These are phyloP conservation scores for Dermatemys mawii DNA, from an alignment of 2,113 vertebrate genomes.

Conservation along the genomic window DNA sequence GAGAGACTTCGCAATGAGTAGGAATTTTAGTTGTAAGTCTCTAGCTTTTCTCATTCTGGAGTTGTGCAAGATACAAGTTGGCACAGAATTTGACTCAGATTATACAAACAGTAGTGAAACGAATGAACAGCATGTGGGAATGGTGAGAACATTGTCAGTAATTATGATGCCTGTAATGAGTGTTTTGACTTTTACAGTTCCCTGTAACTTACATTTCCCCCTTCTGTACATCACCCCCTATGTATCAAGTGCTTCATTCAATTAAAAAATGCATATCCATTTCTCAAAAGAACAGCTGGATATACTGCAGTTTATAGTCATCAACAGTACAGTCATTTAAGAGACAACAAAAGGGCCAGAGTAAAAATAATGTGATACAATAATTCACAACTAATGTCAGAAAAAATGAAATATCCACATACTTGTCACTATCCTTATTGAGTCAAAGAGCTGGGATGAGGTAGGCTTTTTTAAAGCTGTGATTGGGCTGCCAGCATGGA, in stretches of 20 bases:
- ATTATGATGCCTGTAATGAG: constrained; percentile 41
- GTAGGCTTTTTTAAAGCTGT: constrained; percentile 66
- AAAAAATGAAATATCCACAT: constrained; percentile 65
- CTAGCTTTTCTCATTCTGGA: too few relatives aligned
- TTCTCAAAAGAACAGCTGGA: constrained; percentile 22
- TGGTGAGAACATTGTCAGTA: constrained; percentile 47
- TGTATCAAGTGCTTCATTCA: constrained; percentile 1
- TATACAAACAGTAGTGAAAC: constrained; percentile 24
- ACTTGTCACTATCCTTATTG: constrained; percentile 62
- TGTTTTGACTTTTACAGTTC: constrained; percentile 36
- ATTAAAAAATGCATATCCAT: background rate
- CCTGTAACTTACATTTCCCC: constrained; percentile 39
- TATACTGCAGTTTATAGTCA: constrained; percentile 39
- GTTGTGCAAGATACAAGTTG: background rate
- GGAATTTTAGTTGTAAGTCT: too few relatives aligned
- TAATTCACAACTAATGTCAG: constrained; percentile 70
- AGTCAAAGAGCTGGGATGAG: constrained; percentile 43
- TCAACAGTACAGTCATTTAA: constrained; percentile 62
- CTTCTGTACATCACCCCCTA: background rate
- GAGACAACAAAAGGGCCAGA: background rate
- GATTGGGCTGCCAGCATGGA: constrained; percentile 76
- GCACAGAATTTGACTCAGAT: background rate
- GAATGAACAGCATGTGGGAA: constrained; percentile 21
- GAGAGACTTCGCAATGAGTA: too few relatives aligned
- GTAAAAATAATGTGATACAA: constrained; percentile 69